These are phyloP conservation scores for Trachelus iudaicus DNA, from an alignment of 2,888 invertebrate species.

Conservation along the genomic window DNA sequence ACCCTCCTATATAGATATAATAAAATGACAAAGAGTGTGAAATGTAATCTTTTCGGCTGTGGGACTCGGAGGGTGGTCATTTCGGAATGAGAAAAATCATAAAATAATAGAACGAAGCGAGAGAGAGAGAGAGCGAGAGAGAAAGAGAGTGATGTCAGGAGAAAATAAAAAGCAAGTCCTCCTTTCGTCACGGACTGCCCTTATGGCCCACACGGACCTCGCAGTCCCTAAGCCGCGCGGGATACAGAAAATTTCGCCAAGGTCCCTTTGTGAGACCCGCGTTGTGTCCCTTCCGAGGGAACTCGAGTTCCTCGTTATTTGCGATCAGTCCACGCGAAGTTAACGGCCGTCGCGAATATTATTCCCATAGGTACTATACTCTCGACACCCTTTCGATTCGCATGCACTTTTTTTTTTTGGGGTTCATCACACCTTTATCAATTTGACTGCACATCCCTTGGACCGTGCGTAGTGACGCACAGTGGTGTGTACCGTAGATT, in stretches of 20 bases:
- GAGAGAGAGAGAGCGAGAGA: background rate
- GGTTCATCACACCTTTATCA: background rate
- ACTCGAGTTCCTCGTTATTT: background rate
- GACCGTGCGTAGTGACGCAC: background rate
- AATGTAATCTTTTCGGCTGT: background rate
- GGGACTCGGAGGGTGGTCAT: constrained; percentile 25
- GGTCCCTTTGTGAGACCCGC: constrained; percentile 2
- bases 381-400: background rate
- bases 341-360: background rate
- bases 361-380: background rate
- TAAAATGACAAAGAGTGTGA: background rate
- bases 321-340: background rate
- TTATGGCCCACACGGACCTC: constrained; percentile 1
- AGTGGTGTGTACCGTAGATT: background rate
- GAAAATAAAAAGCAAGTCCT: background rate
- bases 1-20: background rate
- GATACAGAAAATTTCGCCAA: constrained; percentile 47
- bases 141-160: background rate
- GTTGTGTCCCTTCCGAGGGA: background rate
- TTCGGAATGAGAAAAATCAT: constrained; percentile 42
- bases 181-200: constrained; percentile 22
- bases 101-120: constrained; percentile 36
- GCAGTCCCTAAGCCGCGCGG: constrained; percentile 40
- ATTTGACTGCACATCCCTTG: background rate
- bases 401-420: background rate